phyloP scores from a whole-genome alignment of 1,140 invertebrate species.

The Platorchestia sp. region DNA sequence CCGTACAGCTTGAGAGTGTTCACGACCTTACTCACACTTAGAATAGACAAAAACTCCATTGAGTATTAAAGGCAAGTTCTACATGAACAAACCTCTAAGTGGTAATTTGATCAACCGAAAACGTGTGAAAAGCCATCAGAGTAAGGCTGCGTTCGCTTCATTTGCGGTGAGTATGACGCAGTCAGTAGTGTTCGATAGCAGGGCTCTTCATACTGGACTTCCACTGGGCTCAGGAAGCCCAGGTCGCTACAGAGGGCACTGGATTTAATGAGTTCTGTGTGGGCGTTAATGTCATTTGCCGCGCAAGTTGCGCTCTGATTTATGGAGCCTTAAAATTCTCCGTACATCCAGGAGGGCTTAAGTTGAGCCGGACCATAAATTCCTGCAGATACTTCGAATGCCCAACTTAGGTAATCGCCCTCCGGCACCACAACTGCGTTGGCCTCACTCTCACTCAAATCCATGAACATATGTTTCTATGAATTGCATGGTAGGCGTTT shows the following conservation, averaged over 20 bases:
- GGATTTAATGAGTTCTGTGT: slow-evolving; percentile 40
- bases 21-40: no score
- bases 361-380: slow-evolving; percentile 8
- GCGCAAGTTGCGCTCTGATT: slow-evolving; percentile 49
- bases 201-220: neutral
- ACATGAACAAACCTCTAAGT: no score
- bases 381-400: slow-evolving; percentile 9
- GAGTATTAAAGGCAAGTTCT: no score
- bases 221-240: neutral
- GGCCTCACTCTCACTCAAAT: neutral
- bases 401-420: neutral
- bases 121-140: no score
- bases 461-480: neutral
- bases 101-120: no score
- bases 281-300: slow-evolving; percentile 53
- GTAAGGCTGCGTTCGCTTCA: no score
- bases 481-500: neutral
- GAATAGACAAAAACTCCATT: no score
- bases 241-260: slow-evolving; percentile 23
- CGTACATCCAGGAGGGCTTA: slow-evolving; percentile 40
- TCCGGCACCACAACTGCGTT: neutral
- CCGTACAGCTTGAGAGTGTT: no score
- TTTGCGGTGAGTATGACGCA: no score
- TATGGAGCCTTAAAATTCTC: slow-evolving; percentile 32
- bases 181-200: neutral